Conservation (phyloP, 2,113 vertebrate species). For the Dromaius novaehollandiae region DNA sequence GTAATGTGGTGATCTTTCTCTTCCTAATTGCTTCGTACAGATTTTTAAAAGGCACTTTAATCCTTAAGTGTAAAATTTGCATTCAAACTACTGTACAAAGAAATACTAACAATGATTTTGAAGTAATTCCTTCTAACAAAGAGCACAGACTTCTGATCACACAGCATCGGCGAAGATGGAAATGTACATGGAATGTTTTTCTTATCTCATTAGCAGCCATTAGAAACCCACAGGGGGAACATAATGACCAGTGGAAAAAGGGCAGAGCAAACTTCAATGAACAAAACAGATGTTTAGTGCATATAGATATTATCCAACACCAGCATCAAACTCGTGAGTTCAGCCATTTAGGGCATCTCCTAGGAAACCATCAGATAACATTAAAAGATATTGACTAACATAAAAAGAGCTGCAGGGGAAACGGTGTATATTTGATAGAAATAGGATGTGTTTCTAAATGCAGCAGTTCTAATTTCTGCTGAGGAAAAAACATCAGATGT, state of each 20-base stretch:
- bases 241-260: slow-evolving; percentile 71
- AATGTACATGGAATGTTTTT: slow-evolving; percentile 43
- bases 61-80: slow-evolving; percentile 57
- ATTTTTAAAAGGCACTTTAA: slow-evolving; percentile 69
- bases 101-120: slow-evolving; percentile 64
- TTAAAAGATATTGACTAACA: slow-evolving; percentile 77
- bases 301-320: slow-evolving; percentile 76
- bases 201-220: slow-evolving; percentile 68
- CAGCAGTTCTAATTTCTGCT: slow-evolving; percentile 57
- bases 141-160: slow-evolving; percentile 27
- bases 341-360: slow-evolving; percentile 80
- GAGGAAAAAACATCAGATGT: neutral
- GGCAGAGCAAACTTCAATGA: slow-evolving; percentile 69
- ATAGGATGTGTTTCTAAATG: slow-evolving; percentile 55
- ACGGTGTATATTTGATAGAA: slow-evolving; percentile 58
- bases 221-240: slow-evolving; percentile 62
- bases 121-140: slow-evolving; percentile 46
- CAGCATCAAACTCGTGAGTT: slow-evolving; percentile 66
- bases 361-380: slow-evolving; percentile 83
- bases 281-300: slow-evolving; percentile 77
- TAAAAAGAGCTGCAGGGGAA: slow-evolving; percentile 75
- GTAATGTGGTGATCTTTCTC: slow-evolving; percentile 44
- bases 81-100: slow-evolving; percentile 58
- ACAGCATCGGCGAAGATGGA: slow-evolving; percentile 13
- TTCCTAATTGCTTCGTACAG: slow-evolving; percentile 61